A percentile compares a stretch with the other conserved stretches of the same genome.
Evolutionary conservation across 2,797 vertebrate species (phyloP).

Genomic region (Gymnocypris eckloni): DNA sequence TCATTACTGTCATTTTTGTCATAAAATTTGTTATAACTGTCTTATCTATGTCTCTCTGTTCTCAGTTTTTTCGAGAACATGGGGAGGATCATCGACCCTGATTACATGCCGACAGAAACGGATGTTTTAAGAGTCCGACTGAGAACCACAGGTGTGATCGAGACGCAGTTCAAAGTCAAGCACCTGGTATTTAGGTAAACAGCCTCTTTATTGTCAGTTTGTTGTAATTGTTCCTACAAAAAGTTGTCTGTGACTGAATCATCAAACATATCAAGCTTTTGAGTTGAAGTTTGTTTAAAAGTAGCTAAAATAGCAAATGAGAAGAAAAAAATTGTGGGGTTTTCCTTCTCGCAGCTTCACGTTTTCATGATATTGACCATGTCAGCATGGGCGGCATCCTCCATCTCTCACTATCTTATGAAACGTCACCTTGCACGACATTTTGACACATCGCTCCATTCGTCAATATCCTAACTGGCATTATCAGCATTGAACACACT

Average conservation of each 20-base stretch:
- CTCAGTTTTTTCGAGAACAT: slow-evolving; percentile 81
- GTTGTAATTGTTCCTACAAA: not conserved
- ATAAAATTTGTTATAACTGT: not conserved
- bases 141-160: slow-evolving; percentile 80
- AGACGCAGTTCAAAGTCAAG: slow-evolving; percentile 83
- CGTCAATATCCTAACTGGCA: slow-evolving; percentile 58
- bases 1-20: not conserved
- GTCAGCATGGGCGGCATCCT: not conserved
- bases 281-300: not conserved
- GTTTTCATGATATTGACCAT: not conserved
- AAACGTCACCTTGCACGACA: not conserved
- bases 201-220: not conserved
- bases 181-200: slow-evolving; percentile 80
- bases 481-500: slow-evolving; percentile 42
- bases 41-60: not conserved
- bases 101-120: slow-evolving; percentile 78
- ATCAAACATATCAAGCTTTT: not conserved
- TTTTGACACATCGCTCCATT: slow-evolving; percentile 57
- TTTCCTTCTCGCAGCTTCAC: not conserved
- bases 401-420: slow-evolving; percentile 35
- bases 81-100: slow-evolving; percentile 72
- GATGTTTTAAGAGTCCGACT: slow-evolving; percentile 80
- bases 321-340: not conserved
- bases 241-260: not conserved
- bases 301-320: not conserved